These are phyloP conservation scores for Spodoptera frugiperda DNA, from an alignment of 1,140 invertebrate species.

Conservation along the genomic window DNA sequence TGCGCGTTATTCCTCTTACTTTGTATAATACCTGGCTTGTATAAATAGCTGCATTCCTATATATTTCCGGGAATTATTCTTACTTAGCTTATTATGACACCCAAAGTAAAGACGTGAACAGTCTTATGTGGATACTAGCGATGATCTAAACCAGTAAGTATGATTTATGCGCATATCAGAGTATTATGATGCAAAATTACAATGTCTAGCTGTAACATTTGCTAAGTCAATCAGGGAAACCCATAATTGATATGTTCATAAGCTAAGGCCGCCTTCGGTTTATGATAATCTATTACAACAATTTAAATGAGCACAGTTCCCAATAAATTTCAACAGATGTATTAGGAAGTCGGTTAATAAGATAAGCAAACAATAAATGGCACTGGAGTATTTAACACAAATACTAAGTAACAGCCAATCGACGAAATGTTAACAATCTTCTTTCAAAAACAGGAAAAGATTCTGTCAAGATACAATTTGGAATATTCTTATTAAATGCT, in stretches of 20 bases:
- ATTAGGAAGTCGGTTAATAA: neutral
- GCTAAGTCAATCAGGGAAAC: slow-evolving; percentile 19
- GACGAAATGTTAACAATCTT: slow-evolving; percentile 26
- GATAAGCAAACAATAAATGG: slow-evolving; percentile 57
- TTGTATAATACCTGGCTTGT: neutral
- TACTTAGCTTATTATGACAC: slow-evolving; percentile 5
- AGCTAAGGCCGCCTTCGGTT: slow-evolving; percentile 41
- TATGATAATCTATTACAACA: slow-evolving; percentile 38
- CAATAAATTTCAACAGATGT: slow-evolving; percentile 14
- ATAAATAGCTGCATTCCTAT: neutral
- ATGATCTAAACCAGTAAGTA: slow-evolving; percentile 28
- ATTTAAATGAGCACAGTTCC: slow-evolving; percentile 19
- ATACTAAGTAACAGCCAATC: slow-evolving; percentile 61
- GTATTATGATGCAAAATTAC: neutral
- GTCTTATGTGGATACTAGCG: slow-evolving; percentile 23
- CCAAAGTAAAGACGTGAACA: slow-evolving; percentile 6
- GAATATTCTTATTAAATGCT: slow-evolving; percentile 66
- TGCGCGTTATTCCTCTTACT: neutral
- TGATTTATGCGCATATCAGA: slow-evolving; percentile 7
- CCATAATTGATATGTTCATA: slow-evolving; percentile 38
- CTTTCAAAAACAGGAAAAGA: slow-evolving; percentile 39
- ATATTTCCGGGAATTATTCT: neutral
- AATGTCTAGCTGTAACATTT: neutral
- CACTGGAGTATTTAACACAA: slow-evolving; percentile 55
- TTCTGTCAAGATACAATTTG: slow-evolving; percentile 51